Conservation (phyloP, 35 echinoderm and acorn worm species). For the Heliocidaris erythrogramma region DNA sequence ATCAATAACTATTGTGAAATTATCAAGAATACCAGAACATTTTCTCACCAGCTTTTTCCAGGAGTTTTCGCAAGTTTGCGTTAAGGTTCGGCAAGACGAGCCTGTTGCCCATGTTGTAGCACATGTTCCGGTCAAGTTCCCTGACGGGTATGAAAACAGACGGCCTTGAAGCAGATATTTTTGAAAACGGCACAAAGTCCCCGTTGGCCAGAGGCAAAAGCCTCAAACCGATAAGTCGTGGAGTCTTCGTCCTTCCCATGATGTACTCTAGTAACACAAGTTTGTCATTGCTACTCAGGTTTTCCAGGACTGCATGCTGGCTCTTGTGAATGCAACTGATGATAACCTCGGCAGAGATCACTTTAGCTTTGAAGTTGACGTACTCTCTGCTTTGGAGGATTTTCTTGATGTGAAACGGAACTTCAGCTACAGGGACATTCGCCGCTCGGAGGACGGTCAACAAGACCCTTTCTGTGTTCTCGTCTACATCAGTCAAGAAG, state of each 20-base stretch:
- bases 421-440: background rate
- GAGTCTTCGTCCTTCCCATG: background rate
- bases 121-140: background rate
- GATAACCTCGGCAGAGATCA: slow-evolving; percentile 46
- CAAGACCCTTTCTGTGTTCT: slow-evolving; percentile 35
- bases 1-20: too few relatives aligned
- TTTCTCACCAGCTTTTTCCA: background rate
- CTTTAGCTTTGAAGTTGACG: background rate
- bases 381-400: slow-evolving; percentile 5
- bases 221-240: slow-evolving; percentile 41
- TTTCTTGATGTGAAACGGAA: slow-evolving; percentile 31
- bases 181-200: slow-evolving; percentile 38
- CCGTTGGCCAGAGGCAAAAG: slow-evolving; percentile 64
- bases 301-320: slow-evolving; percentile 9
- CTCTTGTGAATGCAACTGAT: slow-evolving; percentile 18
- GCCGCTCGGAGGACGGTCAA: slow-evolving; percentile 26
- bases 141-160: background rate
- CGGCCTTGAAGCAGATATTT: background rate
- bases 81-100: background rate
- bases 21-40: background rate
- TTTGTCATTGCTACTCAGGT: slow-evolving; percentile 51
- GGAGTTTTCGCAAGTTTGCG: background rate
- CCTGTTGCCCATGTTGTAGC: background rate
- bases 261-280: slow-evolving; percentile 59
- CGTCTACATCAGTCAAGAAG: background rate